These are phyloP conservation scores for Trachelus iudaicus DNA, from an alignment of 2,888 invertebrate species.

Conservation along the genomic window DNA sequence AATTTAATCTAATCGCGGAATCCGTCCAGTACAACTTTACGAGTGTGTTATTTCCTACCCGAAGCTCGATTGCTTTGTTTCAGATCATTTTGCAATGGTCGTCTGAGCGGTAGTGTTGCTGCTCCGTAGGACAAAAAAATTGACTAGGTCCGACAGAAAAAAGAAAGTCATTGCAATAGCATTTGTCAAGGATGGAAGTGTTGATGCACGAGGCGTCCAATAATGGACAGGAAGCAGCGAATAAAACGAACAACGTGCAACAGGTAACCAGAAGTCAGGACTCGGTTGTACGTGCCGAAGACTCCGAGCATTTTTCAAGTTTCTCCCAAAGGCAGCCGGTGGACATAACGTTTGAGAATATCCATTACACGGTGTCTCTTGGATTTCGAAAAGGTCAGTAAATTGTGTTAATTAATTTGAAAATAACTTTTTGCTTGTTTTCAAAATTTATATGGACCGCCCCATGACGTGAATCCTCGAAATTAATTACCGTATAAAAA, in stretches of 20 bases:
- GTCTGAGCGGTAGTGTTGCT: neutral
- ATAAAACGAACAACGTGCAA: conserved; percentile 1
- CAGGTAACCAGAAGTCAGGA: neutral
- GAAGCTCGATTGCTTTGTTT: neutral
- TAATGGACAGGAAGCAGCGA: conserved; percentile 27
- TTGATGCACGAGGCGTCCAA: conserved; percentile 57
- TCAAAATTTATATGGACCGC: neutral
- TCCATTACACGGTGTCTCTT: conserved; percentile 77
- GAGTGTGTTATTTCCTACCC: neutral
- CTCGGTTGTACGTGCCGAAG: too few species aligned
- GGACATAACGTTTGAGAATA: conserved; percentile 80
- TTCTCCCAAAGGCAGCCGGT: conserved; percentile 66
- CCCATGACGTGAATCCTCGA: neutral
- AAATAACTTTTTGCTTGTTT: neutral
- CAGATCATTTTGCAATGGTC: neutral
- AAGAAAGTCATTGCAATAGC: neutral
- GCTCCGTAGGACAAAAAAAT: neutral
- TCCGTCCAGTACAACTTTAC: neutral
- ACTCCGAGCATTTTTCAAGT: conserved; percentile 25
- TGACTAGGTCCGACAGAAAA: neutral
- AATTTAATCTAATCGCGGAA: neutral
- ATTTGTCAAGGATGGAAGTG: conserved; percentile 50
- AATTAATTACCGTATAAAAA: conserved; percentile 18
- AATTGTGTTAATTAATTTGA: neutral
- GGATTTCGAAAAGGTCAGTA: conserved; percentile 78